These are phyloP conservation scores for Laspeyria flexula DNA, from an alignment of 2,888 invertebrate genomes.

Conservation along the genomic window DNA sequence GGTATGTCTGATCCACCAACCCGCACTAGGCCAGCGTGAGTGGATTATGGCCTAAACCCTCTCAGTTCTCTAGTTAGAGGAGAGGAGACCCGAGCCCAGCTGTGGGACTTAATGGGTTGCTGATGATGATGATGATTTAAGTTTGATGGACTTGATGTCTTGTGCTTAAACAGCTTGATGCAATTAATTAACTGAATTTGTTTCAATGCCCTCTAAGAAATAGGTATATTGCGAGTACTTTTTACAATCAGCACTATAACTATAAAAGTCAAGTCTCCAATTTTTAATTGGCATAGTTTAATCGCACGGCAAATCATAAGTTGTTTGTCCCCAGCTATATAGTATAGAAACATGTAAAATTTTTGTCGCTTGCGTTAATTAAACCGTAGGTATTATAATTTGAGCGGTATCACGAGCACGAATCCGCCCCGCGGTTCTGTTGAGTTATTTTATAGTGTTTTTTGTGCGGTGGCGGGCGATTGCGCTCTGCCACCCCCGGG, in stretches of 20 bases:
- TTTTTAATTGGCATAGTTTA: conserved; percentile 50
- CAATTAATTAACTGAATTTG: not conserved
- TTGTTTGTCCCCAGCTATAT: conserved; percentile 46
- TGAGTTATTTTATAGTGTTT: conserved; percentile 84
- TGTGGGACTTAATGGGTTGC: no score
- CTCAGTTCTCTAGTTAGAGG: no score
- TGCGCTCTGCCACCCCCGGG: conserved; percentile 83
- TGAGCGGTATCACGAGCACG: conserved; percentile 78
- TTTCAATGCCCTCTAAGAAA: not conserved
- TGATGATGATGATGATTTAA: no score
- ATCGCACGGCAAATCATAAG: conserved; percentile 54
- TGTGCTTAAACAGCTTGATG: no score
- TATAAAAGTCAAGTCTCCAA: conserved; percentile 31
- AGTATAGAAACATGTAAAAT: conserved; percentile 58
- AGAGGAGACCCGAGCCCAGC: no score
- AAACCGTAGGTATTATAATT: conserved; percentile 74
- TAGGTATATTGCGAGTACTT: not conserved
- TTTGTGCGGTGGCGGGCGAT: conserved; percentile 82
- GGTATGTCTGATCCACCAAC: no score
- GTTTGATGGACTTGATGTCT: no score
- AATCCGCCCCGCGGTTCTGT: conserved; percentile 80
- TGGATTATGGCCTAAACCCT: no score
- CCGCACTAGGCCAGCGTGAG: no score
- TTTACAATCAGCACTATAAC: conserved; percentile 8
- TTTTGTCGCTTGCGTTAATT: conserved; percentile 79